These are phyloP conservation scores for Synergus japonicus DNA, from an alignment of 2,888 invertebrate species.

Conservation along the genomic window DNA sequence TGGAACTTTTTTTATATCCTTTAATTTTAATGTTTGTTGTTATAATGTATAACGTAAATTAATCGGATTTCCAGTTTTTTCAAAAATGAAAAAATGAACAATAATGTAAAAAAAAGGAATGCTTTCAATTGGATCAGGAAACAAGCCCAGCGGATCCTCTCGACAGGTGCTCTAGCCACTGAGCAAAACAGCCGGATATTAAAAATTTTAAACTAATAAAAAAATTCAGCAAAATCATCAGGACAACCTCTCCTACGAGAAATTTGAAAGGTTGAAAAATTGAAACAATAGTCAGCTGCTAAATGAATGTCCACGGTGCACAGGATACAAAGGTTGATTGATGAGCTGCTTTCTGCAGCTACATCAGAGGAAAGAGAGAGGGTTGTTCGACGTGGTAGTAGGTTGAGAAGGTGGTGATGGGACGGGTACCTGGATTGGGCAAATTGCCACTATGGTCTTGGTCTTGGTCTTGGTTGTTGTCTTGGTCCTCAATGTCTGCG, in stretches of 20 bases:
- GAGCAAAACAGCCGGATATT: too few species aligned
- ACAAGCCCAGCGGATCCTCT: too few species aligned
- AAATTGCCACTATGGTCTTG: constrained; percentile 74
- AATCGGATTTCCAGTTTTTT: too few species aligned
- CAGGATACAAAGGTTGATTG: constrained; percentile 43
- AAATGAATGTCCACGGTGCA: constrained; percentile 44
- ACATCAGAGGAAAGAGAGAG: constrained; percentile 54
- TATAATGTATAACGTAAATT: too few species aligned
- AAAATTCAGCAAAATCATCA: neutral
- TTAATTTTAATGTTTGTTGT: too few species aligned
- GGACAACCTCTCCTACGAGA: constrained; percentile 2
- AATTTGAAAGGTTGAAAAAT: neutral
- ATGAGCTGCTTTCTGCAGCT: constrained; percentile 55
- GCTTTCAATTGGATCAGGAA: too few species aligned
- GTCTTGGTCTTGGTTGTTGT: constrained; percentile 63
- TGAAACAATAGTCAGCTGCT: constrained; percentile 19
- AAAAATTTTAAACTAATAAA: neutral
- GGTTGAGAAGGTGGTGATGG: constrained; percentile 56
- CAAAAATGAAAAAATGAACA: too few species aligned
- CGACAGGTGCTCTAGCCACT: too few species aligned
- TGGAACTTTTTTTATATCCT: too few species aligned
- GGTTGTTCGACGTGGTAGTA: constrained; percentile 25
- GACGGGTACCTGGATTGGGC: constrained; percentile 76
- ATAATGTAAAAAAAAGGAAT: too few species aligned
- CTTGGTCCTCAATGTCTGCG: constrained; percentile 50